Percentiles rank a stretch among this genome's conserved stretches.
phyloP scores from a whole-genome alignment of 2,888 invertebrate genomes.

The Rhagonycha fulva region DNA sequence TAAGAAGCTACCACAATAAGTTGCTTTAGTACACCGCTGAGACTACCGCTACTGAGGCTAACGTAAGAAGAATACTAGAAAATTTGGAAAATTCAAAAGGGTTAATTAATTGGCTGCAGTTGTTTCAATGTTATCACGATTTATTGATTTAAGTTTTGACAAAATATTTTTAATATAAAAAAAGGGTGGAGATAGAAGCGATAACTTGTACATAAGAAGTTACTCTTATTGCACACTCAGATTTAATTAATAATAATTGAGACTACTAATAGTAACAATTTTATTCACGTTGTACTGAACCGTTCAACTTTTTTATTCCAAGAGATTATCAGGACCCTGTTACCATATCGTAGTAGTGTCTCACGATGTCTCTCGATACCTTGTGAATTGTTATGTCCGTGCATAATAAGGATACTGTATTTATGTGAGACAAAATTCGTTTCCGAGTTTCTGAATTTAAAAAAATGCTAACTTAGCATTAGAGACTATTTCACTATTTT shows the following conservation, averaged over 20 bases:
- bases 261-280: background rate
- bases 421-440: background rate
- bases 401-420: background rate
- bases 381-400: background rate
- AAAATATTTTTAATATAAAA: no score
- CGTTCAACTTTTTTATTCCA: background rate
- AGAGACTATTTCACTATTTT: no score
- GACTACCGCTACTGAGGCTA: no score
- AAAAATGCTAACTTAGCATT: background rate
- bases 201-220: background rate
- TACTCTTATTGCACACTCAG: background rate
- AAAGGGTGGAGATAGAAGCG: background rate
- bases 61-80: no score
- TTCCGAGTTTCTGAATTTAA: background rate
- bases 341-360: background rate
- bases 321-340: background rate
- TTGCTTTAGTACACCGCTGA: no score
- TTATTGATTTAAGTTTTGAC: no score
- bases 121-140: no score
- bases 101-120: no score
- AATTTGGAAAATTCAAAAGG: no score
- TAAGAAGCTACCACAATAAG: no score
- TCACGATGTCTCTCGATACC: background rate
- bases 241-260: background rate
- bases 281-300: background rate